Conservation (phyloP, 2,113 vertebrate species). For the Atlantisia rogersi region DNA sequence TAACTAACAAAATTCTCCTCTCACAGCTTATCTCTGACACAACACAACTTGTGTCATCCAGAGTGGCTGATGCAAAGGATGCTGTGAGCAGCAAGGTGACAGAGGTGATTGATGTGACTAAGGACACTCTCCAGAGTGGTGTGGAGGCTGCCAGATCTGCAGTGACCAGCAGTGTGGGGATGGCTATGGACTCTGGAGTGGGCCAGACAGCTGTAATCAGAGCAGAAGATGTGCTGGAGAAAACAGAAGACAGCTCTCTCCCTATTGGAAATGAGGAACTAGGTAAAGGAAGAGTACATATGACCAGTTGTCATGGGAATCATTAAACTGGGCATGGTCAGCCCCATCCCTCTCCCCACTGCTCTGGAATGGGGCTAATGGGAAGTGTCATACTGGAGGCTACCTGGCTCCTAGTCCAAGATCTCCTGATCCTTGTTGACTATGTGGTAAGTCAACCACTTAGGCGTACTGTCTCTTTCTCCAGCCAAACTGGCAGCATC, state of each 20-base stretch:
- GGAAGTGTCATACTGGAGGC: not conserved
- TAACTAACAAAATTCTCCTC: not conserved
- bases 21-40: slow-evolving; percentile 80
- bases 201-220: slow-evolving; percentile 77
- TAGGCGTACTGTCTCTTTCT: not conserved
- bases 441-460: not conserved
- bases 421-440: not conserved
- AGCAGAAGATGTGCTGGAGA: slow-evolving; percentile 74
- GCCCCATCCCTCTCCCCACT: not conserved
- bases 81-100: slow-evolving; percentile 65
- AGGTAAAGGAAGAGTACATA: slow-evolving; percentile 66
- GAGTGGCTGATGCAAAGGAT: slow-evolving; percentile 78
- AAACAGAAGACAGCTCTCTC: slow-evolving; percentile 78
- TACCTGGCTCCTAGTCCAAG: not conserved
- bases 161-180: slow-evolving; percentile 67
- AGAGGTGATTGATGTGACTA: slow-evolving; percentile 13
- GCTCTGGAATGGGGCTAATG: not conserved
- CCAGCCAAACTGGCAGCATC: not conserved
- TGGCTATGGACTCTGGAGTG: slow-evolving; percentile 52
- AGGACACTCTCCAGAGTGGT: slow-evolving; percentile 73
- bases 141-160: slow-evolving; percentile 78
- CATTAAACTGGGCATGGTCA: not conserved
- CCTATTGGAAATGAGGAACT: slow-evolving; percentile 83
- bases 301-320: fast-evolving
- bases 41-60: slow-evolving; percentile 65